Percentiles rank a stretch among this genome's conserved stretches.
Evolutionary conservation across 2,113 vertebrate species (phyloP).

Genomic region (Cathartes aura): DNA sequence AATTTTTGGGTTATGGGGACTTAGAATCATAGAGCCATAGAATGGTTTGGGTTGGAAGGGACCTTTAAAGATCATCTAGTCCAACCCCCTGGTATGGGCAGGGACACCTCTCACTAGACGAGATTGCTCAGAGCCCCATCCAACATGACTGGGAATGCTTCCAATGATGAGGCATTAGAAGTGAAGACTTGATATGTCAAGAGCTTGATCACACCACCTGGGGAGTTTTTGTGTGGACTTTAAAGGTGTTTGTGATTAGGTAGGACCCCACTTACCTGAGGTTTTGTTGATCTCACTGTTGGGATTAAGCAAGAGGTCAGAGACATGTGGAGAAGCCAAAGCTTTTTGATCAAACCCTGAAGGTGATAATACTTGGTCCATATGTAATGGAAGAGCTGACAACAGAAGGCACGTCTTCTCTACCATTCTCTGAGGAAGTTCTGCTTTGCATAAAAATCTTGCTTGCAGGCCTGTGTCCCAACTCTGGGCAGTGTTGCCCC

Average conservation of each 20-base stretch:
- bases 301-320: background rate
- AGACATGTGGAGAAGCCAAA: background rate
- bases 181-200: background rate
- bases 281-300: background rate
- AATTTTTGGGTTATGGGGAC: background rate
- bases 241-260: background rate
- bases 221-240: background rate
- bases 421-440: background rate
- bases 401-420: background rate
- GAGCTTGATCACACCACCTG: background rate
- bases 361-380: background rate
- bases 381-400: background rate
- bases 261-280: background rate
- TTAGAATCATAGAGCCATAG: background rate
- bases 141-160: accelerated
- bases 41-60: background rate
- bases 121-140: background rate
- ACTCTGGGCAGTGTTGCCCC: background rate
- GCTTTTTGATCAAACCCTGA: background rate
- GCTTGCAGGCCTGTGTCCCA: background rate
- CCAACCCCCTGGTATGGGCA: background rate
- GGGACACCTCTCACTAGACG: background rate
- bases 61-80: background rate
- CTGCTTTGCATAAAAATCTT: background rate
- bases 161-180: too few relatives aligned